A percentile compares a stretch with the other conserved stretches of the same genome.
These are phyloP conservation scores for Saiga tatarica DNA, from an alignment of 2,113 vertebrate species.

Conservation along the genomic window DNA sequence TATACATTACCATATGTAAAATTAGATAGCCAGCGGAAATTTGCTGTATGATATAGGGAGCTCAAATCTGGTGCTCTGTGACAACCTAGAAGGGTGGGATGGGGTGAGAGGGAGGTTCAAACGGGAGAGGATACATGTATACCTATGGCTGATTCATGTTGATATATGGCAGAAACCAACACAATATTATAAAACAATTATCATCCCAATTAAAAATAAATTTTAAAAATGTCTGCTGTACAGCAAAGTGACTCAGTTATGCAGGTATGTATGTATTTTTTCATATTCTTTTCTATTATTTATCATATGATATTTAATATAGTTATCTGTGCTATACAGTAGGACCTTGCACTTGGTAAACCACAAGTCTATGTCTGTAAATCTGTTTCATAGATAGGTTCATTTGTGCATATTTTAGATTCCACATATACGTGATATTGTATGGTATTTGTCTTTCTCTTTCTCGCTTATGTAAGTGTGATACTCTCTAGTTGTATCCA, in stretches of 20 bases:
- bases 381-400: background rate
- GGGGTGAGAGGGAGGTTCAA: background rate
- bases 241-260: background rate
- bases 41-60: background rate
- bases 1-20: background rate
- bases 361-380: background rate
- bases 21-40: background rate
- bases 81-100: background rate
- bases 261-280: background rate
- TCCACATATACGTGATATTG: background rate
- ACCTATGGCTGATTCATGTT: background rate
- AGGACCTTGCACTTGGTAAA: background rate
- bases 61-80: background rate
- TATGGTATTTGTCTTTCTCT: background rate
- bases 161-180: background rate
- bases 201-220: background rate
- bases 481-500: background rate
- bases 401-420: background rate
- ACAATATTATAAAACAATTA: background rate
- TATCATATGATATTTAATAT: background rate
- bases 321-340: background rate
- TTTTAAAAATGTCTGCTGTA: background rate
- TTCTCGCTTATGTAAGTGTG: background rate
- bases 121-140: background rate
- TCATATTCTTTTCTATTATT: background rate